Percentiles rank a stretch among this genome's conserved stretches.
Evolutionary conservation across 1,140 invertebrate genomes (phyloP).

Genomic region (Seison nebaliae): DNA sequence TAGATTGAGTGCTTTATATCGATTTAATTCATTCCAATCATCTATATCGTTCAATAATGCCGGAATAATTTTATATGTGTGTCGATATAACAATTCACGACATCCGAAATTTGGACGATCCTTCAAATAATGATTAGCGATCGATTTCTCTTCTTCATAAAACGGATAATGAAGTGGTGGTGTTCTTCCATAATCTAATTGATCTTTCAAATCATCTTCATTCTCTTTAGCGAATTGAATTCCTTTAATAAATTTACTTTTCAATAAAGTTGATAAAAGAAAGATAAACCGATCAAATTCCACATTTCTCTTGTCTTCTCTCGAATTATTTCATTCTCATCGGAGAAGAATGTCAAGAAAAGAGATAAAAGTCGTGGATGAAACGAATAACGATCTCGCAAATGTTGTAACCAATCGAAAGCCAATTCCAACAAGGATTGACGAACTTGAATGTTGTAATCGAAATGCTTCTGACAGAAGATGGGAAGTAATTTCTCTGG

Average conservation of each 20-base stretch:
- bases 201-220: conserved; percentile 43
- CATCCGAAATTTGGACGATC: conserved; percentile 46
- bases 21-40: conserved; percentile 41
- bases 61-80: conserved; percentile 39
- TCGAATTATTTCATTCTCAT: conserved; percentile 39
- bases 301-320: conserved; percentile 36
- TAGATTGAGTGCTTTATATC: conserved; percentile 43
- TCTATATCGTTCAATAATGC: conserved; percentile 39
- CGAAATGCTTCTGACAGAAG: conserved; percentile 46
- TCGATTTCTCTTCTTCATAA: neutral
- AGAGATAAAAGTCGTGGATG: conserved; percentile 45
- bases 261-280: neutral
- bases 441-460: conserved; percentile 40
- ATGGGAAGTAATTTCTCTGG: no score
- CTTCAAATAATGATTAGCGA: conserved; percentile 17
- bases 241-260: conserved; percentile 16
- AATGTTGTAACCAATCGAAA: conserved; percentile 39
- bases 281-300: conserved; percentile 35
- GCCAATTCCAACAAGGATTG: conserved; percentile 38
- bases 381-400: conserved; percentile 47
- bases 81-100: conserved; percentile 39
- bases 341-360: conserved; percentile 42
- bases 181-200: conserved; percentile 38
- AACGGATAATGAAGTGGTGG: conserved; percentile 27
- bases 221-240: conserved; percentile 44